Percentiles rank a stretch among this genome's conserved stretches.
These are phyloP conservation scores for Patella depressa DNA, from an alignment of 2,888 invertebrate species.

Conservation along the genomic window DNA sequence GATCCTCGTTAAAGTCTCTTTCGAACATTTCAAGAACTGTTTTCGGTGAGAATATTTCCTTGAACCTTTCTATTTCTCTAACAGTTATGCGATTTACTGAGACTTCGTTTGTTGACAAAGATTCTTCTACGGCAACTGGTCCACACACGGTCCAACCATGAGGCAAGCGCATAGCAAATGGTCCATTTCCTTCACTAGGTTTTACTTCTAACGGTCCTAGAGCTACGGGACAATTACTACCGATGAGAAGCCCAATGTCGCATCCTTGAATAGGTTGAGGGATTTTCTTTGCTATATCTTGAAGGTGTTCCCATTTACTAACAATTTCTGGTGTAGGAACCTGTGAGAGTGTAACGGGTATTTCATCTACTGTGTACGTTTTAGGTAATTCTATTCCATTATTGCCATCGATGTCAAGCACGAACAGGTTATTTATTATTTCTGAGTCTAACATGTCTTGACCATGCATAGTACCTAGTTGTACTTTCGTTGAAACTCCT, in stretches of 20 bases:
- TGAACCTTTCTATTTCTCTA: too few relatives aligned
- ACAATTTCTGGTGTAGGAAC: constrained; percentile 6
- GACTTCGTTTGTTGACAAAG: too few relatives aligned
- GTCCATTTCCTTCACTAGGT: constrained; percentile 5
- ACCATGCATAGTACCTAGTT: constrained; percentile 20
- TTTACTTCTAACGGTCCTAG: not conserved
- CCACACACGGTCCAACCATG: constrained; percentile 4
- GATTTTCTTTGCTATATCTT: not conserved
- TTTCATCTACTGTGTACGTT: not conserved
- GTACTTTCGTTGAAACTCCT: constrained; percentile 13
- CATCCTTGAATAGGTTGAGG: not conserved
- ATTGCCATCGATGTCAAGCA: not conserved
- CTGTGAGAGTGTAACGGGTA: not conserved
- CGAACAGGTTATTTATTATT: not conserved
- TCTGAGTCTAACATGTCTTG: not conserved
- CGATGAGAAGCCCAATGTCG: not conserved
- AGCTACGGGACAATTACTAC: not conserved
- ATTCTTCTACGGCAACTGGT: not conserved
- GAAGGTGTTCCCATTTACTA: not conserved
- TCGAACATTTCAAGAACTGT: too few relatives aligned
- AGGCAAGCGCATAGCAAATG: not conserved
- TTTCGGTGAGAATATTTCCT: not conserved
- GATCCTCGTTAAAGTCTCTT: too few relatives aligned
- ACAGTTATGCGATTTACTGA: too few relatives aligned
- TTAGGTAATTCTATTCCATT: not conserved